A percentile compares a stretch with the other conserved stretches of the same genome.
Conservation (phyloP, 1,140 invertebrate genomes). For the Anagrus nilaparvatae region DNA sequence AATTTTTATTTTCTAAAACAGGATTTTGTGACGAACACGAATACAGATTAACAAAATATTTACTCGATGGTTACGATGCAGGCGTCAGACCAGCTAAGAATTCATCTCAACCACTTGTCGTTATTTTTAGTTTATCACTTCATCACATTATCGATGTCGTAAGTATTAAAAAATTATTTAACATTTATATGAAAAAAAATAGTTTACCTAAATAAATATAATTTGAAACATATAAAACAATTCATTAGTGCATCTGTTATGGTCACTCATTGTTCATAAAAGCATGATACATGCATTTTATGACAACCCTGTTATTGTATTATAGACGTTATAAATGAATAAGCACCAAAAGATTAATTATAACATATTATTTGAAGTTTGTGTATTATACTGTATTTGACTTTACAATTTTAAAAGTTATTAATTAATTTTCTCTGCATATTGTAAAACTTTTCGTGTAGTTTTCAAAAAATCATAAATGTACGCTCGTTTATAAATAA, state of each 20-base stretch:
- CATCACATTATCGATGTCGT: conserved; percentile 77
- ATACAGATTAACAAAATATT: conserved; percentile 58
- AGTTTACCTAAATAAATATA: conserved; percentile 6
- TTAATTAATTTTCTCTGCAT: too few relatives aligned
- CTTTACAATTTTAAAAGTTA: too few relatives aligned
- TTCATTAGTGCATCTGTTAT: not conserved
- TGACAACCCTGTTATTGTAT: too few relatives aligned
- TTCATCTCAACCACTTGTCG: conserved; percentile 58
- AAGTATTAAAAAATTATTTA: conserved; percentile 25
- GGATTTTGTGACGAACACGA: conserved; percentile 55
- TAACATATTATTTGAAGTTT: too few relatives aligned
- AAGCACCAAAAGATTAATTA: too few relatives aligned
- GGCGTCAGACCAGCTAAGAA: conserved; percentile 66
- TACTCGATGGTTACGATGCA: conserved; percentile 64
- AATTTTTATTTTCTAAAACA: conserved; percentile 25
- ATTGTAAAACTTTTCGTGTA: too few relatives aligned
- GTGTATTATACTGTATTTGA: too few relatives aligned
- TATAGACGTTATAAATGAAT: too few relatives aligned
- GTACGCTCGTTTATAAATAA: too few relatives aligned
- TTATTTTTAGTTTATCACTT: conserved; percentile 68
- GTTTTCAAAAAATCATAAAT: too few relatives aligned
- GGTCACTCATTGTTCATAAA: conserved; percentile 1
- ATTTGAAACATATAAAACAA: conserved; percentile 1
- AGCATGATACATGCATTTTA: too few relatives aligned
- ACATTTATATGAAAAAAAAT: not conserved